Conservation (phyloP, 1,140 invertebrate genomes). For the Brachionus paranguensis region DNA sequence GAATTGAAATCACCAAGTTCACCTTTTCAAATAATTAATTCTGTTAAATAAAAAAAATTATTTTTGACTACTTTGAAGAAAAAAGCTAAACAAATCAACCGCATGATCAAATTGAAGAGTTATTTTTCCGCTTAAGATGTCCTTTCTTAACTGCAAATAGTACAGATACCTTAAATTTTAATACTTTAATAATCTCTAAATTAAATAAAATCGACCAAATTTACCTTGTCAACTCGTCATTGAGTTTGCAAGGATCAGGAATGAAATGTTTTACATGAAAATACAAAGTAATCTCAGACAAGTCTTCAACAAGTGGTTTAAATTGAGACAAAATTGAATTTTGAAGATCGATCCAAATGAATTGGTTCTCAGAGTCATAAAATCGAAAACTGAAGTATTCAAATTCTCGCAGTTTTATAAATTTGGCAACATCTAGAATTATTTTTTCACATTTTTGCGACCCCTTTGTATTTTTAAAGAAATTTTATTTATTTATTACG, state of each 20-base stretch:
- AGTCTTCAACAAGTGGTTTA: background rate
- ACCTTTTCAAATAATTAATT: constrained; percentile 42
- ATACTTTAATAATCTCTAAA: too few species aligned
- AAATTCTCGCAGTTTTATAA: constrained; percentile 1
- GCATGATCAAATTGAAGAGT: constrained; percentile 17
- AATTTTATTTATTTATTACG: background rate
- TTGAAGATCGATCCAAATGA: constrained; percentile 2
- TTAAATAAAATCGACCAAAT: background rate
- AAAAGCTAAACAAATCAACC: background rate
- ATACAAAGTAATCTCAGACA: background rate
- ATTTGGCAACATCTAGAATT: constrained; percentile 18
- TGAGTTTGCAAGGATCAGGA: constrained; percentile 22
- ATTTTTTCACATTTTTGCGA: constrained; percentile 22
- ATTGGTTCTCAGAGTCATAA: background rate
- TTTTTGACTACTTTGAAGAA: background rate
- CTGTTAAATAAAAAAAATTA: background rate
- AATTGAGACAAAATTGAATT: background rate
- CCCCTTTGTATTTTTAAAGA: background rate
- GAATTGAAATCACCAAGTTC: constrained; percentile 52
- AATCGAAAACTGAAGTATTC: constrained; percentile 32
- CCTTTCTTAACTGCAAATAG: constrained; percentile 19
- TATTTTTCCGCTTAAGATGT: background rate
- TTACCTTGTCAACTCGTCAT: constrained; percentile 20
- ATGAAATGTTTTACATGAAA: constrained; percentile 28
- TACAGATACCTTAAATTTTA: background rate